Evolutionary conservation across 1,140 invertebrate genomes (phyloP).

Genomic region (Cotesia vestalis): DNA sequence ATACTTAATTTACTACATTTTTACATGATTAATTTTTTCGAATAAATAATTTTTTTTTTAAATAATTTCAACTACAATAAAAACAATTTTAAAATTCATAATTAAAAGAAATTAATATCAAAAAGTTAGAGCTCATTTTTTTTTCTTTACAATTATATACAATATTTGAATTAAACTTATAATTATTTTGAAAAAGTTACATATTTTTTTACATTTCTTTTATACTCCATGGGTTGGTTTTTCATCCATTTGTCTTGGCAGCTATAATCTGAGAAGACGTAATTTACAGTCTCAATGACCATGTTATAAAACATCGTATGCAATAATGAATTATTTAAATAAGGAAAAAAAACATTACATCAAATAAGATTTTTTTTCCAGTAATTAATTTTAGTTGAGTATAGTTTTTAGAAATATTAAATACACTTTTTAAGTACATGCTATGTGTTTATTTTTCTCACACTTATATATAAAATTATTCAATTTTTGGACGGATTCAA

Average conservation of each 20-base stretch:
- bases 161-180: too few relatives aligned
- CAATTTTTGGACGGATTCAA: constrained; percentile 32
- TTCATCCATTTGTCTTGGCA: not conserved
- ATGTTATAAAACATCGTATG: constrained; percentile 7
- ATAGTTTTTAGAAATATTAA: too few relatives aligned
- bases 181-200: too few relatives aligned
- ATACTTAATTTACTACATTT: too few relatives aligned
- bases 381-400: not conserved
- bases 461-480: constrained; percentile 19
- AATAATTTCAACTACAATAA: too few relatives aligned
- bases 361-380: not conserved
- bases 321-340: not conserved
- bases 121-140: too few relatives aligned
- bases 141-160: too few relatives aligned
- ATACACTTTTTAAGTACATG: constrained; percentile 23
- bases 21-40: too few relatives aligned
- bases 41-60: too few relatives aligned
- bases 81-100: too few relatives aligned
- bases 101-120: too few relatives aligned
- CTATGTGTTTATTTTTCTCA: not conserved
- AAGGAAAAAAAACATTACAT: not conserved
- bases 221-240: not conserved
- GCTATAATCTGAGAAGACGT: constrained; percentile 15
- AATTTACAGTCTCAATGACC: constrained; percentile 21
- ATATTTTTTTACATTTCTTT: not conserved